phyloP scores from a whole-genome alignment of 2,113 vertebrate species.

The Anseranas semipalmata region DNA sequence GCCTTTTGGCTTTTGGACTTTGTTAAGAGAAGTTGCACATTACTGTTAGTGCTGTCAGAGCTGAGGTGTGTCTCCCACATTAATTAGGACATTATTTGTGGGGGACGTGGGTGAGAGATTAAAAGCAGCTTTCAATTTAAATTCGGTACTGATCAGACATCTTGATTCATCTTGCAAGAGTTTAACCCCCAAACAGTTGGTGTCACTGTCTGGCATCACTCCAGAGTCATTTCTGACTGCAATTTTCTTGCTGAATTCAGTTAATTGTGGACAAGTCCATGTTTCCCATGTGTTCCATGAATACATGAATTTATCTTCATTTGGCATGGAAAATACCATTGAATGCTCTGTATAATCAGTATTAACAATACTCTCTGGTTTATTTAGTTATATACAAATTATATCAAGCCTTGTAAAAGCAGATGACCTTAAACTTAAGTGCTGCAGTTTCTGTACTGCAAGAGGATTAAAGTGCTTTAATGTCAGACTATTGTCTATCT shows the following conservation, averaged over 20 bases:
- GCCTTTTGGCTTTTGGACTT: not conserved
- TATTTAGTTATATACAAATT: conserved; percentile 23
- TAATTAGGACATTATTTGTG: not conserved
- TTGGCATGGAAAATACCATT: not conserved
- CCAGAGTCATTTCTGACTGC: not conserved
- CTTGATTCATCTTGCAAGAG: not conserved
- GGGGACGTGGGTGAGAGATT: not conserved
- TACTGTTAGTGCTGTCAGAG: not conserved
- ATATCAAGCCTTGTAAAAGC: not conserved
- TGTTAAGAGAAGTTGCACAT: not conserved
- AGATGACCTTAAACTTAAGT: conserved; percentile 26
- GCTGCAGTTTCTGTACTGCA: conserved; percentile 11
- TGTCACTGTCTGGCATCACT: not conserved
- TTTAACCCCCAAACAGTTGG: not conserved
- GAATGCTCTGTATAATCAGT: not conserved
- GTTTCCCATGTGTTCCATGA: not conserved
- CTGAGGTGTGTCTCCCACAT: not conserved
- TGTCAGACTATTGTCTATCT: conserved; percentile 6
- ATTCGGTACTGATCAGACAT: not conserved
- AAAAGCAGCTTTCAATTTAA: not conserved
- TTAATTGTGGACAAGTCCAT: not conserved
- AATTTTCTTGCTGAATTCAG: not conserved
- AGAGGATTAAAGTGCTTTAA: conserved; percentile 47
- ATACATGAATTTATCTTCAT: not conserved
- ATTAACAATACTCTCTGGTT: not conserved